A percentile compares a stretch with the other conserved stretches of the same genome.
Conservation (phyloP, 2,888 invertebrate genomes). For the Macrophya annulata region DNA sequence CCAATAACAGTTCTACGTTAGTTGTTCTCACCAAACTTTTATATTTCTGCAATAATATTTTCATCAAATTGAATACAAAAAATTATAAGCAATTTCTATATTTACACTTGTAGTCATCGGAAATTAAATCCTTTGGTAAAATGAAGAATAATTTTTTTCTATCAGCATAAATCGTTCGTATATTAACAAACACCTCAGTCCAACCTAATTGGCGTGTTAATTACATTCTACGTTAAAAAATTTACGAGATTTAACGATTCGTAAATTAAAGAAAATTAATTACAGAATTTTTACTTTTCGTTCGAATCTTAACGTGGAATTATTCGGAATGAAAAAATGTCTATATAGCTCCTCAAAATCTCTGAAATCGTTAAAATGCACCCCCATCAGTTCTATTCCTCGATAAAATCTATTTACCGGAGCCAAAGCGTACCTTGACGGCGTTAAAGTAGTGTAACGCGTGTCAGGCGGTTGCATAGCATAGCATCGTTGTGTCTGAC, state of each 20-base stretch:
- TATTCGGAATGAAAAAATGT: background rate
- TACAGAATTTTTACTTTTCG: background rate
- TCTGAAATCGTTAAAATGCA: background rate
- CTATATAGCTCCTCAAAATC: background rate
- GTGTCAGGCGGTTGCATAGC: too few relatives aligned
- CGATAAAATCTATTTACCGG: background rate
- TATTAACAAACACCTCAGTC: background rate
- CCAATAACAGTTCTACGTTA: conserved; percentile 43
- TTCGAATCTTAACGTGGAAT: background rate
- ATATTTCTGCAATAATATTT: background rate
- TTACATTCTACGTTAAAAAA: background rate
- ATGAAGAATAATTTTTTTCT: background rate
- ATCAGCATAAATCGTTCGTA: background rate
- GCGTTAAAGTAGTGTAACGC: background rate
- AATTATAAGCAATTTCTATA: background rate
- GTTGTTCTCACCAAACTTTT: background rate
- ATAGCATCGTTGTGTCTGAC: conserved; percentile 1
- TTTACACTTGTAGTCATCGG: background rate
- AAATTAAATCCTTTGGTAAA: background rate
- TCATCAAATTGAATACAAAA: background rate
- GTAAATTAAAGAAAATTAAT: background rate
- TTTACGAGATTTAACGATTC: background rate
- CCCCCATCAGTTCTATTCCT: background rate
- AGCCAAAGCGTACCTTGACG: background rate
- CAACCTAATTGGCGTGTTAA: background rate